Evolutionary conservation across 2,797 vertebrate species (phyloP), one percentile per base, ranked within the genome.

Genomic region (Cyprinella venusta): DNA sequence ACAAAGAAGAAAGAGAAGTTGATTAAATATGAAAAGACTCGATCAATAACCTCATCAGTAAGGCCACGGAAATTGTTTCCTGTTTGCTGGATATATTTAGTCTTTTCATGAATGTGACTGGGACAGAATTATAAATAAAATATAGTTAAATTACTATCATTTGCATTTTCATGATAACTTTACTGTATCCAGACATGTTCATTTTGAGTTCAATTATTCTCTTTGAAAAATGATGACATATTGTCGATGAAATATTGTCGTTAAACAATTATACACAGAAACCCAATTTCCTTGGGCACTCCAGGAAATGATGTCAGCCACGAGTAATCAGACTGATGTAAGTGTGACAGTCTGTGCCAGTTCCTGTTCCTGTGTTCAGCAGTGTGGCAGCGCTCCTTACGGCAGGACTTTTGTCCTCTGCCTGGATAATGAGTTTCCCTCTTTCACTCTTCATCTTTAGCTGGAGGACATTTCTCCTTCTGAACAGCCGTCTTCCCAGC

Each of bases 371-470:
- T 80, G 65, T 70, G 65, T 56, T 26, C 18, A 52, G 18, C 52
- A 69, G 24, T 59, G 50, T 40, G 50, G 40, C 45, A 40, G 26
- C 21, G 5, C 26, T 80, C 52, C 65, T 70, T 67, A 21, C 36
- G n/a, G 65, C 65, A 8, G 38, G 48, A 24, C 65, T 80, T 70
- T 54, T 80, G 78, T 69, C 78, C 78, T 80, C 78, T 8, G 52
- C 54, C 52, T 59, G n/a, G 24, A 38, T 80, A 69, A 80, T 70
- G 52, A 80, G 52, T 69, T 69, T 56, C 36, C 48, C 6, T 48
- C 21, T 65, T 68, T 52, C 78, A 59, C 65, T 70, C 65, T 59
- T 80, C 78, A 69, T 80, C 50, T 40, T 36, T 69, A 56, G 48
- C 77, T 45, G 36, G 15, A 80, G 65, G 78, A 80, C 33, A 33